Percentiles rank a stretch among this genome's conserved stretches.
Evolutionary conservation across 2,888 invertebrate genomes (phyloP).

Genomic region (Bibio marci): DNA sequence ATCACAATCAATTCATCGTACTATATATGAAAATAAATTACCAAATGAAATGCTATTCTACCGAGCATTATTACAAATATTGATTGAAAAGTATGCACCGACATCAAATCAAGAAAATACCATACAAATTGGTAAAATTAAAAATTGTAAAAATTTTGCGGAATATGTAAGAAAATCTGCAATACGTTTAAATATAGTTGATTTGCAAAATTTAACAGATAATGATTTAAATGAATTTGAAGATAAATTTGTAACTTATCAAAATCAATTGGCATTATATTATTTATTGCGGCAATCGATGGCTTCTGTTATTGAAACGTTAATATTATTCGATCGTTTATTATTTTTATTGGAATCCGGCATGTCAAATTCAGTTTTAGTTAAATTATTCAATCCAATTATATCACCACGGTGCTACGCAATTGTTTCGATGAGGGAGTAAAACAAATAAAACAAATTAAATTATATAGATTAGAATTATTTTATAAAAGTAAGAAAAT

Average conservation of each 20-base stretch:
- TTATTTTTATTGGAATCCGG: slow-evolving; percentile 54
- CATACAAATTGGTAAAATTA: slow-evolving; percentile 43
- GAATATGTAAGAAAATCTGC: slow-evolving; percentile 55
- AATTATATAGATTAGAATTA: too few relatives aligned
- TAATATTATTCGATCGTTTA: slow-evolving; percentile 67
- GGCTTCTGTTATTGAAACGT: slow-evolving; percentile 63
- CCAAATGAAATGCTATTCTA: slow-evolving; percentile 53
- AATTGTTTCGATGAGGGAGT: slow-evolving; percentile 47
- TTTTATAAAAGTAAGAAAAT: too few relatives aligned
- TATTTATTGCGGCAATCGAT: slow-evolving; percentile 59
- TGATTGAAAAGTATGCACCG: slow-evolving; percentile 20
- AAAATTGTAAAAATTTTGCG: slow-evolving; percentile 42
- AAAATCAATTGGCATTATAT: slow-evolving; percentile 50
- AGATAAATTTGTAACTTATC: slow-evolving; percentile 28
- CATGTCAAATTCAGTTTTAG: slow-evolving; percentile 40
- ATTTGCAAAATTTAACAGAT: slow-evolving; percentile 24
- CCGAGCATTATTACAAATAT: slow-evolving; percentile 56
- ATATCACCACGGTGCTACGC: slow-evolving; percentile 70
- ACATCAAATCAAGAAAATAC: slow-evolving; percentile 11
- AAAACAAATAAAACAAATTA: too few relatives aligned
- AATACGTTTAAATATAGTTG: slow-evolving; percentile 33
- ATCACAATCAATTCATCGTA: slow-evolving; percentile 64
- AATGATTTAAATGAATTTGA: slow-evolving; percentile 28
- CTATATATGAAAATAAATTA: slow-evolving; percentile 34
- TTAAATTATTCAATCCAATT: slow-evolving; percentile 68